Base-by-base conservation (phyloP, 2,888 invertebrate species). In the Cylloceria caligata region DNA sequence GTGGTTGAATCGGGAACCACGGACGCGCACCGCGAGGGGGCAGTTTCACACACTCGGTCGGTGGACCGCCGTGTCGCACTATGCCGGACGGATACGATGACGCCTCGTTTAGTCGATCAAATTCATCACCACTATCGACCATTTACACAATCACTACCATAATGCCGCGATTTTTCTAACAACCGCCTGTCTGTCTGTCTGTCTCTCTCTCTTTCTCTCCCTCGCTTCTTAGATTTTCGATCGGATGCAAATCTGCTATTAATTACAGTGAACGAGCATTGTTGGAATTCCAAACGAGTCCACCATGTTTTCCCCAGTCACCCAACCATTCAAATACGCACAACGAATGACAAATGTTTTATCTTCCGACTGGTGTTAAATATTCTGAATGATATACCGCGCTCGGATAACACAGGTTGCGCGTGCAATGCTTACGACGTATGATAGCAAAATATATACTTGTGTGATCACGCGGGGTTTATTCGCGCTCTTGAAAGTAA, bases 21-120 rank as follows among this genome's bases (percentile, higher is more conserved):
- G 84, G 82, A 85, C 84, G 87, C 87, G 84, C 84, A 87, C 89
- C 89, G 87, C 90, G 81, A 90, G 89, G 89, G 89, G 89, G 90
- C 89, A 89, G 89, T 87, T 89, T 88, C 80, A 87, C 86, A 55
- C 69, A 30, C 30, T 30, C 30, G 30, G 30, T 30, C 30, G 30
- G 30, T 30, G 30, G 30, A 30, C 30, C 30, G 3, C 30, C 5
- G 3, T 30, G 30, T 19, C 19, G 49, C 21, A 4, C 21, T 21
- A 49, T 11, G 55, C 52, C 24, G 52, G 24, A 55, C 55, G 55
- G 13, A 55, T 4, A 27, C 55, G 27, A 72, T 27, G 21, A 57
- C 11, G 34, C 47, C 60, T 62, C 72, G 34, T 52, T 30, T 39
- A 52, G 21, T 16, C 52, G 49, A 19, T 49, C 52, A 55, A 55